Conservation (phyloP, 2,797 vertebrate genomes). For the Hippoglossus hippoglossus region DNA sequence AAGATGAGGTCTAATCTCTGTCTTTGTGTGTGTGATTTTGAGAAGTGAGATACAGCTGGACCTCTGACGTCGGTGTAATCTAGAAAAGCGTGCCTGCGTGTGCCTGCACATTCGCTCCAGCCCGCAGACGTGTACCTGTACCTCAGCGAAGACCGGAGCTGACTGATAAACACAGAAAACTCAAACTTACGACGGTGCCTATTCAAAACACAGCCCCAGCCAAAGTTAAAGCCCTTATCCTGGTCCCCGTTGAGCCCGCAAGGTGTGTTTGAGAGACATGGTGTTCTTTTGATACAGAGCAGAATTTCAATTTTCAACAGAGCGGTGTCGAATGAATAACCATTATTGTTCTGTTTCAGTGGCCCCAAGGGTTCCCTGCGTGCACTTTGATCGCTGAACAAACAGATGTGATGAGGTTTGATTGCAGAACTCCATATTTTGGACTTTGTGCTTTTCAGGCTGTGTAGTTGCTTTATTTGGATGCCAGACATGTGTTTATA, state of each 20-base stretch:
- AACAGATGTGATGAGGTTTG: slow-evolving; percentile 23
- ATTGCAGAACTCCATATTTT: slow-evolving; percentile 17
- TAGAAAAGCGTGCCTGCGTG: slow-evolving; percentile 9
- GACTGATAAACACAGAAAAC: slow-evolving; percentile 1
- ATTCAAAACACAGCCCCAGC: slow-evolving; percentile 14
- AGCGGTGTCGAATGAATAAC: slow-evolving; percentile 27
- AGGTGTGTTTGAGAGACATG: slow-evolving; percentile 41
- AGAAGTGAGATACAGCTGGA: slow-evolving; percentile 49
- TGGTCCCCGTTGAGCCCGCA: not conserved
- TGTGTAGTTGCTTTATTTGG: slow-evolving; percentile 15
- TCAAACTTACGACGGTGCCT: not conserved
- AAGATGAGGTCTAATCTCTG: slow-evolving; percentile 41
- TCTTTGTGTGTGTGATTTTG: slow-evolving; percentile 16
- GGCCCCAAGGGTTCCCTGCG: slow-evolving; percentile 18
- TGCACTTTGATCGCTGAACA: slow-evolving; percentile 39
- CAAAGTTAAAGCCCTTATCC: slow-evolving; percentile 12
- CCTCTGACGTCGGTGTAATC: slow-evolving; percentile 52
- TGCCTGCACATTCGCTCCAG: slow-evolving; percentile 5
- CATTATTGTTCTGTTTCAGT: slow-evolving; percentile 46
- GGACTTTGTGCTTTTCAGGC: slow-evolving; percentile 9
- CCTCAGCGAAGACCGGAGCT: slow-evolving; percentile 12
- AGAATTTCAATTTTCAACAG: slow-evolving; percentile 31
- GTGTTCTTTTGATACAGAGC: slow-evolving; percentile 44
- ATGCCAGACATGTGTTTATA: not conserved
- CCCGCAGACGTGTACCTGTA: slow-evolving; percentile 21